Conservation (phyloP, 2,113 vertebrate genomes). For the Aphyosemion australe region DNA sequence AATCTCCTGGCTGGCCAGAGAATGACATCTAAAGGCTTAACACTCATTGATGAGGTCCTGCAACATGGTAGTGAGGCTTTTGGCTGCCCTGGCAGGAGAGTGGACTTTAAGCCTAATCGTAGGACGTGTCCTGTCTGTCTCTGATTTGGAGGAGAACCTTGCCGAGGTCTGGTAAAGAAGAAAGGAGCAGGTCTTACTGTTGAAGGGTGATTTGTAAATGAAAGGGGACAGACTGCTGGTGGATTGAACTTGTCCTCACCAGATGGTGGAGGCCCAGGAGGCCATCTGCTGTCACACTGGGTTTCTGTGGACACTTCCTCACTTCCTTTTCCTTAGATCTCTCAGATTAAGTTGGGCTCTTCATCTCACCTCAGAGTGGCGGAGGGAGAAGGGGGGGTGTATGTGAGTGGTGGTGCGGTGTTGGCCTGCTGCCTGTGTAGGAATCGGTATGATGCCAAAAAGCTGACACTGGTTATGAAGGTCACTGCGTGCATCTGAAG, state of each 20-base stretch:
- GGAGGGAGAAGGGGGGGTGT: constrained; percentile 4
- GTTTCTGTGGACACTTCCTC: constrained; percentile 63
- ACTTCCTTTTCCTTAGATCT: constrained; percentile 51
- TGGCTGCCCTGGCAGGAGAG: constrained; percentile 32
- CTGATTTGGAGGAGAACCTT: background rate
- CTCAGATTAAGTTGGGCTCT: constrained; percentile 44
- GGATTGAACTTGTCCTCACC: constrained; percentile 66
- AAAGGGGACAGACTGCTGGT: constrained; percentile 52
- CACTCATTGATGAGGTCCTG: constrained; percentile 69
- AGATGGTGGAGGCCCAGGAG: constrained; percentile 71
- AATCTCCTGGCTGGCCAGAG: constrained; percentile 61
- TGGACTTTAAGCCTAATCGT: constrained; percentile 37
- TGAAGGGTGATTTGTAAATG: constrained; percentile 59
- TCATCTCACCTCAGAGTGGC: constrained; percentile 27
- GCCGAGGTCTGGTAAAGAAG: constrained; percentile 12
- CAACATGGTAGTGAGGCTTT: constrained; percentile 50
- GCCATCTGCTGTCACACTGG: constrained; percentile 73
- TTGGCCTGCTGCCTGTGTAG: constrained; percentile 22
- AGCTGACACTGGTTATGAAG: constrained; percentile 16
- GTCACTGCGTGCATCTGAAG: constrained; percentile 5
- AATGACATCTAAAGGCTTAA: constrained; percentile 60
- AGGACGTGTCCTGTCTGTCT: constrained; percentile 20
- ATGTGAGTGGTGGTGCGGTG: constrained; percentile 48
- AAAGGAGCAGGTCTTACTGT: constrained; percentile 38
- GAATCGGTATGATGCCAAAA: constrained; percentile 18